phyloP scores from a whole-genome alignment of 2,113 vertebrate genomes.

The Ciconia stormi region DNA sequence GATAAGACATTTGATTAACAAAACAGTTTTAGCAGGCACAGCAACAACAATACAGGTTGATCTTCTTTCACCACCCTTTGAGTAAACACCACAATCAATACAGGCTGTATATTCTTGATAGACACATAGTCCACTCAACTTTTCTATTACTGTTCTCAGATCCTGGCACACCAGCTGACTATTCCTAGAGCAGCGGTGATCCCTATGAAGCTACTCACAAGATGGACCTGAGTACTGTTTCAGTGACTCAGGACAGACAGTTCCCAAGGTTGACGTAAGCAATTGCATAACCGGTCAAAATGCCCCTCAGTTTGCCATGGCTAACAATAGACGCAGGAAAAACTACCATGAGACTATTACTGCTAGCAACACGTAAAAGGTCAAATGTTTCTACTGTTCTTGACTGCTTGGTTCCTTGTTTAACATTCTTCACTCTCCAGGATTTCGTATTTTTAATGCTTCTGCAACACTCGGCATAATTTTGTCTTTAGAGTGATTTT shows the following conservation, averaged over 20 bases:
- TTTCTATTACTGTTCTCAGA: neutral
- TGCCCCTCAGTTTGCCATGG: neutral
- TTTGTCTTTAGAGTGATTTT: neutral
- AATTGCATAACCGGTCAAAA: neutral
- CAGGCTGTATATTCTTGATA: neutral
- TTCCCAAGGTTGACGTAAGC: neutral
- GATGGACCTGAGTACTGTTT: neutral
- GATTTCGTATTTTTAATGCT: constrained; percentile 7
- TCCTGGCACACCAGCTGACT: neutral
- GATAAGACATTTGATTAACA: neutral
- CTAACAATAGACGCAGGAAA: constrained; percentile 30
- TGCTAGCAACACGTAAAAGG: neutral
- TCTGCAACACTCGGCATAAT: accelerated
- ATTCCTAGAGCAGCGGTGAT: neutral
- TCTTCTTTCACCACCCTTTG: neutral
- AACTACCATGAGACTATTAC: neutral
- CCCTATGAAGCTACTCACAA: neutral
- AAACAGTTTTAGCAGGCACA: neutral
- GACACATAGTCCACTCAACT: neutral
- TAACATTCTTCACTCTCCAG: neutral
- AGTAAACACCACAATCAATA: neutral
- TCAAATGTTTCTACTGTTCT: neutral
- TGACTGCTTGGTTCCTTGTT: neutral
- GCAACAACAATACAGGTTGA: neutral
- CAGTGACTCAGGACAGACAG: neutral